These are phyloP conservation scores for Hesperia comma DNA, from an alignment of 2,888 invertebrate genomes.

Conservation along the genomic window DNA sequence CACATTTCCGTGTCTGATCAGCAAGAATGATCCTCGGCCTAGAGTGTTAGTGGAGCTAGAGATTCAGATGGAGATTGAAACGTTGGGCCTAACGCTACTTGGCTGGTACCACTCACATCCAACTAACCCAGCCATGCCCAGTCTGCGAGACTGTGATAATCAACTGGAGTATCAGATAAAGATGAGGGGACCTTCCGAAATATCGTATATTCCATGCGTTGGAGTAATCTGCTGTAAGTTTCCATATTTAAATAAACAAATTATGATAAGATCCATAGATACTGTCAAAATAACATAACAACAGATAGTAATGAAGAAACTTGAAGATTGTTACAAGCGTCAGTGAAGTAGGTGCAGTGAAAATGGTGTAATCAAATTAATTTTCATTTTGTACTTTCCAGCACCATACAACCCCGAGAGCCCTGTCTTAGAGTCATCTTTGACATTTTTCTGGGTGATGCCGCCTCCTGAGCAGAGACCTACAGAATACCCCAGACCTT, in stretches of 20 bases:
- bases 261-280: too few species aligned
- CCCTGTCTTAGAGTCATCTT: constrained; percentile 90
- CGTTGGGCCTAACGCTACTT: constrained; percentile 90
- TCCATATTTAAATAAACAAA: neutral
- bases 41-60: constrained; percentile 91
- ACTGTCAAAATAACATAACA: too few species aligned
- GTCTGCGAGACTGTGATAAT: constrained; percentile 93
- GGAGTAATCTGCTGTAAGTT: constrained; percentile 95
- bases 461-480: constrained; percentile 97
- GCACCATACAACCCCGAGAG: constrained; percentile 93
- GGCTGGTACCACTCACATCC: constrained; percentile 99
- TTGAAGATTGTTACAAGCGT: too few species aligned
- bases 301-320: too few species aligned
- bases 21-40: constrained; percentile 90
- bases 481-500: constrained; percentile 95
- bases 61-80: constrained; percentile 93
- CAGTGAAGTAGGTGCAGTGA: too few species aligned
- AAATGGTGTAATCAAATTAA: too few species aligned
- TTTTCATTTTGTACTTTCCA: constrained; percentile 62
- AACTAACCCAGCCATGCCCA: constrained; percentile 93
- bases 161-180: constrained; percentile 97
- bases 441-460: constrained; percentile 96
- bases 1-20: constrained; percentile 94
- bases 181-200: constrained; percentile 95
- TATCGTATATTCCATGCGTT: constrained; percentile 96